These are phyloP conservation scores for Mus minutoides DNA, from an alignment of 2,797 vertebrate genomes.

Conservation along the genomic window DNA sequence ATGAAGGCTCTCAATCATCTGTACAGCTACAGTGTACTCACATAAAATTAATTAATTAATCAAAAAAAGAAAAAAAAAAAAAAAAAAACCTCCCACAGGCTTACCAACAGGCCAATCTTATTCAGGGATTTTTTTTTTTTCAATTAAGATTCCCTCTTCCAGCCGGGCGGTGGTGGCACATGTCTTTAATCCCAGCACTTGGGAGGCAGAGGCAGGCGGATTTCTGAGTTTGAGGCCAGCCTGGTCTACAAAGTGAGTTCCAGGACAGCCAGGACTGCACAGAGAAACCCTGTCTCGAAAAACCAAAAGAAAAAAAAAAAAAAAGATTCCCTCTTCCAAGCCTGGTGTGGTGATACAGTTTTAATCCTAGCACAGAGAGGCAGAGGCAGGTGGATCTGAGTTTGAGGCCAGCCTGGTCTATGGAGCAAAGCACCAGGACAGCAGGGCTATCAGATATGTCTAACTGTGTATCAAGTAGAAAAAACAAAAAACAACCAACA, in stretches of 20 bases:
- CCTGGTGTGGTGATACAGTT: not conserved
- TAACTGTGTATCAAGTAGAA: not conserved
- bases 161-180: too few relatives aligned
- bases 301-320: too few relatives aligned
- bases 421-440: not conserved
- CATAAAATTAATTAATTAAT: too few relatives aligned
- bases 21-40: too few relatives aligned
- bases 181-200: too few relatives aligned
- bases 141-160: not conserved
- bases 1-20: too few relatives aligned
- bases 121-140: not conserved
- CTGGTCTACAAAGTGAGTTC: too few relatives aligned
- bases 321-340: not conserved
- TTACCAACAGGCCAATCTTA: not conserved
- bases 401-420: not conserved
- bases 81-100: not conserved
- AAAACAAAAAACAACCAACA: not conserved
- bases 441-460: not conserved
- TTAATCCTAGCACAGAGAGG: not conserved
- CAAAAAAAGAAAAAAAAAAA: too few relatives aligned
- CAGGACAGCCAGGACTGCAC: too few relatives aligned
- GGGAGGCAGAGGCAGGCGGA: too few relatives aligned
- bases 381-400: not conserved
- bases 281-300: too few relatives aligned
- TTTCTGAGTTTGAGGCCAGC: too few relatives aligned